Evolutionary conservation across 1,140 invertebrate species (phyloP).

Genomic region (Fopius arisanus): DNA sequence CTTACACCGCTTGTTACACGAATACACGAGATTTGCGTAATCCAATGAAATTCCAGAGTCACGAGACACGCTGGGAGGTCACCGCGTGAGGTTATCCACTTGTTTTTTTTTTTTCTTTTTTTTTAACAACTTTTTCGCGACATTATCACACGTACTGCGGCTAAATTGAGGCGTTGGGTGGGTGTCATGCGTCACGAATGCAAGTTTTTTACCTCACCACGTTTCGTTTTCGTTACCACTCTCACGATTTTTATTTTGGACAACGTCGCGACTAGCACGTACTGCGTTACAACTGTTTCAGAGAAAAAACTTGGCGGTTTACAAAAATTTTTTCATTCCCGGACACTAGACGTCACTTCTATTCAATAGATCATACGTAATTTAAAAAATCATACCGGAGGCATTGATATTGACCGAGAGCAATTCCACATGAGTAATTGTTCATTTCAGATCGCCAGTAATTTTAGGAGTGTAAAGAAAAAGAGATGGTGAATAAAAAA

Average conservation of each 20-base stretch:
- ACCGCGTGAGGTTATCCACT: conserved; percentile 22
- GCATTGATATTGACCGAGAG: no score
- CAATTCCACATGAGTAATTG: no score
- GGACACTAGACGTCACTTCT: no score
- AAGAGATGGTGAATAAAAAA: neutral
- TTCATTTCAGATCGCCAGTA: neutral
- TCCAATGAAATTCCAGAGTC: conserved; percentile 30
- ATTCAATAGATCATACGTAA: no score
- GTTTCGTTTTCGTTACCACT: no score
- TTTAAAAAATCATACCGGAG: no score
- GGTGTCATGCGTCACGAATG: conserved; percentile 19
- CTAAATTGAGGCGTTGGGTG: conserved; percentile 16
- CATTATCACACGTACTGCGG: neutral
- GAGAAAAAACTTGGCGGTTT: no score
- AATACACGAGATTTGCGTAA: conserved; percentile 31
- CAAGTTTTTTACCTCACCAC: neutral
- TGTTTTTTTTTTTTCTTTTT: neutral
- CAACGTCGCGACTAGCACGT: no score
- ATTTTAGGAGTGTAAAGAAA: neutral
- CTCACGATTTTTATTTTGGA: no score
- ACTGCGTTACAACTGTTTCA: no score
- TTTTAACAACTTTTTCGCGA: neutral
- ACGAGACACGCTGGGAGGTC: conserved; percentile 27
- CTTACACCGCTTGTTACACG: neutral
- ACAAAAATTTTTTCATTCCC: no score